Evolutionary conservation across 1,140 invertebrate genomes (phyloP), one percentile per base, ranked within the genome.

Genomic region (Hydropsyche tenuis): DNA sequence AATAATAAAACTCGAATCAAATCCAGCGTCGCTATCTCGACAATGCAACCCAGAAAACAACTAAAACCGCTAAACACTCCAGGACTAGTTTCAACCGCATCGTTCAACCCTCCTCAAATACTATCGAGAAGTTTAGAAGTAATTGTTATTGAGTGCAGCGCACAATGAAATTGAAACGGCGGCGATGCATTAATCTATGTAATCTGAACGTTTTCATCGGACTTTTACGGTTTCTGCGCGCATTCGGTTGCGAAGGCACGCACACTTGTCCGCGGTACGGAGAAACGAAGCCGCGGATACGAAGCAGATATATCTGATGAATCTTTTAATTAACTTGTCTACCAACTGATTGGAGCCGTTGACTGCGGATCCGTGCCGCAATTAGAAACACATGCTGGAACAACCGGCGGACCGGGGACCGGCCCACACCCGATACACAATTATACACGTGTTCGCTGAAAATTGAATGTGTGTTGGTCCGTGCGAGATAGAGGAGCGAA

Each of bases 271-370:
- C n/a, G n/a, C n/a, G n/a, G n/a, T n/a, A 25, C 56, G 56, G 22
- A 60, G 2, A 60, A 25, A 60, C 23, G 22, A 7, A 60, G 9
- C 18, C 9, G 25, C 23, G 25, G 9, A 60, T 12, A 37, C 3
- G 30, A 37, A 37, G 20, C 20, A 25, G 20, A 60, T 60, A 60
- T 60, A 60, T 60, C 56, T 60, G 56, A 60, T 60, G 56, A 60
- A 60, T 60, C 56, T 60, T 60, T 60, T 60, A 60, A 60, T 60
- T 60, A 60, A 60, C 56, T 60, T 60, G 56, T 60, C 56, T 60
- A 60, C 56, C 56, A 60, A 60, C 22, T 60, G 56, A 60, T 60
- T 60, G 56, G 56, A 60, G 56, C 56, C 56, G 56, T 60, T 60
- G 56, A 60, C 56, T 60, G 56, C 56, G 56, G 20, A 60, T 60